Base-by-base conservation (phyloP, 2,797 vertebrate genomes). In the Acanthornis magna region DNA sequence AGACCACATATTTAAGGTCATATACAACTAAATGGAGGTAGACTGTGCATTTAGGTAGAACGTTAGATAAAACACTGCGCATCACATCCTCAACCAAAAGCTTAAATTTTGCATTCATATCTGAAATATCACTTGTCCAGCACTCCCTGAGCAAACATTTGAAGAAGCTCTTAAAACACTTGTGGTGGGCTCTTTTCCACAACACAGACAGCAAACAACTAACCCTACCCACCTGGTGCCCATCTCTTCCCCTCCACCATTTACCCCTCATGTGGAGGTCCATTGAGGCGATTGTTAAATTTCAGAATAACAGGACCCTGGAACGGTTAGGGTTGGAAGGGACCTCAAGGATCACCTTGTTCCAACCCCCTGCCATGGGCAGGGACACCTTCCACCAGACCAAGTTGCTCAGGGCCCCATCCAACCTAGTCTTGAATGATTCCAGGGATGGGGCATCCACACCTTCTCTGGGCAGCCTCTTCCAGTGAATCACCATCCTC, bases 221-320 rank as follows among this genome's bases (percentile, higher is more conserved):
- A 76, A 51, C 13, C 12, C 36, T 75, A 10, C 25, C n/a, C 55
- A 40, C 6, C 19, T 54, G 32, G 21, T 67, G 4, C 29, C 23
- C 14, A 2, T 25, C 10, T 87, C 14, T 11, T 77, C 6, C 15
- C 1, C 5, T 34, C 13, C 16, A 5, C 16, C 13, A 20, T 36
- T 78, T 34, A 48, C 8, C 5, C 12, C 5, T 30, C 0, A 0
- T 6, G 21, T 11, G 13, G 15, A 43, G 8, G 4, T 63, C 25
- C 4, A 3, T 7, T 60, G 36, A 55, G 16, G 17, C 40, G 18
- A 16, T 9, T 26, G 16, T 13, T 62, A 15, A 11, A 60, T 36
- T 70, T 65, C 26, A 76, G 23, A 50, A 38, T 30, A 16, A 36
- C 9, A 38, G 11, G 14, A 55, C 68, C 32, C 50, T 19, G 50